These are phyloP conservation scores for Lycopodina hypogea DNA, from an alignment of 37 sponge, comb jelly and placozoan species.

Conservation along the genomic window DNA sequence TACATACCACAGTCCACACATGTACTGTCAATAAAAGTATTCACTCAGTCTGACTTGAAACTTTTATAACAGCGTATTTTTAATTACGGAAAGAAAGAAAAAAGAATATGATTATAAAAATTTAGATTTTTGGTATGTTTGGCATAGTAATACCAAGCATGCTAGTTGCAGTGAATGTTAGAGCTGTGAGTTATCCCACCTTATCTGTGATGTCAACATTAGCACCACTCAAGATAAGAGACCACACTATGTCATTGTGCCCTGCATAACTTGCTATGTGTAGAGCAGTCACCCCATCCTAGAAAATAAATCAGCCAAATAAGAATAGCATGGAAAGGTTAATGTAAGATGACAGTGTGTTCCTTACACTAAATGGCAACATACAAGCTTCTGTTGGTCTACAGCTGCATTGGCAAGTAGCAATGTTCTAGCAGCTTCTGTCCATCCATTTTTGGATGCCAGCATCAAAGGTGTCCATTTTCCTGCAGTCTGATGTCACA, in stretches of 20 bases:
- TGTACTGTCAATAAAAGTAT: too few relatives aligned
- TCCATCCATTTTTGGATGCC: background rate
- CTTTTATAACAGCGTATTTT: too few relatives aligned
- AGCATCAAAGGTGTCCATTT: slow-evolving; percentile 6
- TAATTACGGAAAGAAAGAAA: too few relatives aligned
- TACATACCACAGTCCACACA: background rate
- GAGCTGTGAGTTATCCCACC: too few relatives aligned
- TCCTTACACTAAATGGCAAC: background rate
- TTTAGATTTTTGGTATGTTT: too few relatives aligned
- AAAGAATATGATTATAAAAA: too few relatives aligned
- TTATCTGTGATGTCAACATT: slow-evolving; percentile 1
- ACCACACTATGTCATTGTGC: background rate
- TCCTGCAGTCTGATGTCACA: background rate
- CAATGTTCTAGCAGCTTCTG: background rate
- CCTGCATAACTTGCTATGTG: slow-evolving; percentile 9
- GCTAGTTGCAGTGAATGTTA: too few relatives aligned
- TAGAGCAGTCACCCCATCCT: slow-evolving; percentile 9
- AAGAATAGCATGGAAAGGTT: background rate
- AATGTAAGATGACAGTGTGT: too few relatives aligned
- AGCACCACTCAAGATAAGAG: background rate
- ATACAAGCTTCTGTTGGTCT: background rate
- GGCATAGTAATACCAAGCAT: too few relatives aligned
- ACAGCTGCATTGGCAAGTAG: slow-evolving; percentile 1
- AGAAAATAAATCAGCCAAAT: background rate
- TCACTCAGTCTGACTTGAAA: too few relatives aligned